Evolutionary conservation across 1,140 invertebrate species (phyloP).

Genomic region (Anastrepha obliqua): DNA sequence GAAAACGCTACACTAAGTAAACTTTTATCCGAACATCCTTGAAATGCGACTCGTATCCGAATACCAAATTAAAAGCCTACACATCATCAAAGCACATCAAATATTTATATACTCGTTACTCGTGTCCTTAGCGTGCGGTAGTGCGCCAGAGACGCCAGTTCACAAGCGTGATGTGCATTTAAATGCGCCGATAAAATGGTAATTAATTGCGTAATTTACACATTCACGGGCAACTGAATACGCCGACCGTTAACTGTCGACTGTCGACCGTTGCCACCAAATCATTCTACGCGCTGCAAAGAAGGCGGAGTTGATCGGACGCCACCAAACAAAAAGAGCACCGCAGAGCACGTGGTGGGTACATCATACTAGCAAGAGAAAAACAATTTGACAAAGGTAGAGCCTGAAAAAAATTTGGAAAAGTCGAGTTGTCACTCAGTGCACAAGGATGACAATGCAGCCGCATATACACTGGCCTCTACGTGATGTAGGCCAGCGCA

Average conservation of each 20-base stretch:
- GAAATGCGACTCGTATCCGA: neutral
- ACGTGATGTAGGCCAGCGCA: constrained; percentile 1
- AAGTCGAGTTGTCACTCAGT: neutral
- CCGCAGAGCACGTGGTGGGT: neutral
- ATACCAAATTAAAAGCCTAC: neutral
- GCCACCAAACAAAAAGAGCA: neutral
- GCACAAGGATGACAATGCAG: neutral
- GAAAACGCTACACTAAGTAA: no score
- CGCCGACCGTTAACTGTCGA: neutral
- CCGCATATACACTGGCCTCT: neutral
- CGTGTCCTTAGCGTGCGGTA: neutral
- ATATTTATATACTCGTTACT: constrained; percentile 27
- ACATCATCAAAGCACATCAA: neutral
- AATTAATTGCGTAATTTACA: constrained; percentile 70
- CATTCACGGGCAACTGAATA: constrained; percentile 45
- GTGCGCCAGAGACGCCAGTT: neutral
- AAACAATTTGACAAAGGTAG: neutral
- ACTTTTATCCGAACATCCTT: neutral
- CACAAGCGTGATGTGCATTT: constrained; percentile 57
- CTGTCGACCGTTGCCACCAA: neutral
- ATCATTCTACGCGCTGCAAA: neutral
- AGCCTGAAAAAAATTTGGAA: neutral
- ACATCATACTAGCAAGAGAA: neutral
- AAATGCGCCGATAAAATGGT: constrained; percentile 60
- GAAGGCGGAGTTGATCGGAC: constrained; percentile 11